Percentiles rank a stretch among this genome's conserved stretches.
phyloP scores from a whole-genome alignment of 2,888 invertebrate genomes.

The Perithous albicinctus region DNA sequence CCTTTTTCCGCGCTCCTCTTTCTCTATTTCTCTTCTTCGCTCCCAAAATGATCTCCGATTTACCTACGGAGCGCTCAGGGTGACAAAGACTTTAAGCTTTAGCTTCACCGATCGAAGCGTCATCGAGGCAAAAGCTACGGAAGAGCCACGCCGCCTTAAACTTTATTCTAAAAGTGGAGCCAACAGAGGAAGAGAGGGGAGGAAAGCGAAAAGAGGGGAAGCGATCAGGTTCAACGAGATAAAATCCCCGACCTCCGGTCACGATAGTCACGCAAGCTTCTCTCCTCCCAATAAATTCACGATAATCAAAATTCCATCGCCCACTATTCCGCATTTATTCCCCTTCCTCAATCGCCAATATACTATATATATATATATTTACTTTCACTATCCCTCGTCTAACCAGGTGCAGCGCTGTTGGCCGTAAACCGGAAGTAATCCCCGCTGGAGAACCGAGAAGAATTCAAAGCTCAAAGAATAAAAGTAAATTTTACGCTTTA shows the following conservation, averaged over 20 bases:
- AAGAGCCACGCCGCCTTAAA: conserved; percentile 52
- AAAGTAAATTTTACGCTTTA: conserved; percentile 88
- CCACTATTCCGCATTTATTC: conserved; percentile 21
- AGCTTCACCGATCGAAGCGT: conserved; percentile 56
- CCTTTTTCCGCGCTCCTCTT: conserved; percentile 53
- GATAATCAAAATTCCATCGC: conserved; percentile 22
- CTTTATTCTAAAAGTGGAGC: conserved; percentile 65
- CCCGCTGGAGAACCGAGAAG: conserved; percentile 5
- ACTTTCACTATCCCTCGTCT: conserved; percentile 31
- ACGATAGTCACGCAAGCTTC: conserved; percentile 9
- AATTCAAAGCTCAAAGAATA: background rate
- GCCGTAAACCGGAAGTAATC: conserved; percentile 28
- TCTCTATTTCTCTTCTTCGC: no score
- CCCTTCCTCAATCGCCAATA: background rate
- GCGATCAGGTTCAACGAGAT: conserved; percentile 47
- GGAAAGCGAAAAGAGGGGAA: conserved; percentile 29
- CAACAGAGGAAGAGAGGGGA: conserved; percentile 17
- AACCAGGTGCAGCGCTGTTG: conserved; percentile 11
- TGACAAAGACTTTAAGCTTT: conserved; percentile 14
- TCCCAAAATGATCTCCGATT: conserved; percentile 15
- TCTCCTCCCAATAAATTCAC: conserved; percentile 15
- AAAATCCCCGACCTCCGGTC: conserved; percentile 56
- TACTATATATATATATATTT: background rate
- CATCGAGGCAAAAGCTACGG: conserved; percentile 25
- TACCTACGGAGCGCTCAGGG: background rate